Percentiles rank a stretch among this genome's conserved stretches.
Evolutionary conservation across 2,797 vertebrate genomes (phyloP).

Genomic region (Tarsius wallacei): DNA sequence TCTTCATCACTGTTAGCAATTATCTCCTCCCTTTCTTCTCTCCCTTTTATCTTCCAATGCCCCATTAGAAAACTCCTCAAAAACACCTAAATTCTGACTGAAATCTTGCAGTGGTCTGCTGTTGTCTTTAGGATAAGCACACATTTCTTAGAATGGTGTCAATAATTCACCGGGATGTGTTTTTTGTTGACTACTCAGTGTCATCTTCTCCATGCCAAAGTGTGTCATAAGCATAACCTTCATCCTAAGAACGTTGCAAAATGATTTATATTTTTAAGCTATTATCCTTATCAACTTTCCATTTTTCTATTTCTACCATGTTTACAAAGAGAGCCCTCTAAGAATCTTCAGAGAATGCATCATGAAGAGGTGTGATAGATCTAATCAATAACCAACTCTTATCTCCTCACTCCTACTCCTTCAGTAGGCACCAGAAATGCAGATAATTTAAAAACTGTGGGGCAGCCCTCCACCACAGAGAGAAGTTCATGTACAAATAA

Average conservation of each 20-base stretch:
- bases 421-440: background rate
- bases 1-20: background rate
- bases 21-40: background rate
- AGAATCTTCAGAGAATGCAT: slow-evolving; percentile 4
- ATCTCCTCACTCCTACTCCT: background rate
- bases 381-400: background rate
- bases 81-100: background rate
- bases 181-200: background rate
- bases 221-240: background rate
- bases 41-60: background rate
- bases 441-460: background rate
- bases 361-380: background rate
- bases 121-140: background rate
- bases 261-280: background rate
- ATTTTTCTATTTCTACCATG: background rate
- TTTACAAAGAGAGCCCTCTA: background rate
- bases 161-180: background rate
- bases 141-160: background rate
- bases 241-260: background rate
- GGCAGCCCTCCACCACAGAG: background rate
- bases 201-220: background rate
- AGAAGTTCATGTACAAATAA: background rate
- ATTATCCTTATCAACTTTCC: background rate
- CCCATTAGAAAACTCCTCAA: background rate
- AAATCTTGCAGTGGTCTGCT: background rate